A percentile compares a stretch with the other conserved stretches of the same genome.
phyloP scores from a whole-genome alignment of 2,113 vertebrate species.

The Microcebus jonahi region DNA sequence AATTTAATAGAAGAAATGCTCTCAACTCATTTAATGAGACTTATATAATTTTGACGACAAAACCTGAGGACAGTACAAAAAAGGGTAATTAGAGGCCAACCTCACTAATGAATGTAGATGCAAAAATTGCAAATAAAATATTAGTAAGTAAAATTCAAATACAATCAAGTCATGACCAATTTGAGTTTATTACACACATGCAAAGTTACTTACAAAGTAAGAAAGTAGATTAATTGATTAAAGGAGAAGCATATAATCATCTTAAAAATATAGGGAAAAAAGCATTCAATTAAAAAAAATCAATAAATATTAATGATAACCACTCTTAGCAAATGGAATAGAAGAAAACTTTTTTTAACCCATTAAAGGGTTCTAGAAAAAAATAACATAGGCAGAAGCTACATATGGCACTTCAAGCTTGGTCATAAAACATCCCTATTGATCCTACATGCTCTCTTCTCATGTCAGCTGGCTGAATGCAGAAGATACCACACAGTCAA shows the following conservation, averaged over 20 bases:
- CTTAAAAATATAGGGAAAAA: neutral
- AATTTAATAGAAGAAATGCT: neutral
- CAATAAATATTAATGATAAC: neutral
- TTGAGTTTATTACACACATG: neutral
- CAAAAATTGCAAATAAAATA: constrained; percentile 21
- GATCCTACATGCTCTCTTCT: neutral
- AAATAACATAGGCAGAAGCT: neutral
- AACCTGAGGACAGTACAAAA: neutral
- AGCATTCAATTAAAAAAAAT: neutral
- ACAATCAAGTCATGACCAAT: neutral
- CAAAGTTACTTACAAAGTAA: neutral
- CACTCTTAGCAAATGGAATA: neutral
- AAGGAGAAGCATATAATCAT: neutral
- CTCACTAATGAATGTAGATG: neutral
- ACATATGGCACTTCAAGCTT: neutral
- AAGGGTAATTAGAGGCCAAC: neutral
- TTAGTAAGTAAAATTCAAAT: neutral
- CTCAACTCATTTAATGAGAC: neutral
- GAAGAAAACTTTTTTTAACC: neutral
- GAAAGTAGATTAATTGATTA: neutral
- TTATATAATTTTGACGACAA: neutral
- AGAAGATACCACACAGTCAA: neutral
- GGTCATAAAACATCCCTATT: neutral
- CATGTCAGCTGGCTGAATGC: neutral
- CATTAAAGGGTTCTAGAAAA: neutral